Base-by-base conservation (phyloP, 2,113 vertebrate species). In the Scomber colias region DNA sequence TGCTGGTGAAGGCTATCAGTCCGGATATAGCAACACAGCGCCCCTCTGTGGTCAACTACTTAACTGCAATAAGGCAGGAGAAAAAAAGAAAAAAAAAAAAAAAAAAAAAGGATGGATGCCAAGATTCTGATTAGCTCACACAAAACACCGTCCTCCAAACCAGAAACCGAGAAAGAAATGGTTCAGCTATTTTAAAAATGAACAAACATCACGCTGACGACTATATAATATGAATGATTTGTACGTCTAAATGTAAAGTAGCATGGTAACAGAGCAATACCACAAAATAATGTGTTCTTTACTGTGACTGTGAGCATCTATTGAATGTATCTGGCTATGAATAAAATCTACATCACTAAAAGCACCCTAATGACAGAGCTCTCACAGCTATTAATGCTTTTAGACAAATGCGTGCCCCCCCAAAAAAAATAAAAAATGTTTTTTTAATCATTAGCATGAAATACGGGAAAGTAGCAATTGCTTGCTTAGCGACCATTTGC, bases 11-110 rank as follows among this genome's bases (percentile, higher is more conserved):
- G 30, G 67, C 49, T 40, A 54, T 53, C 40, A 31, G 69, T 15
- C 31, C 35, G 66, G 55, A 11, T 53, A 30, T 12, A 71, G 89
- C 86, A 77, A 30, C 80, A 92, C 90, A 92, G 89, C 3, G 84
- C 88, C 92, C 76, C 90, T 53, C 49, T 80, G 92, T 92, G 92
- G 88, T n/a, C 1, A 2, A 16, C 14, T 4, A 2, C 17, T 21
- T 30, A 85, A 86, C 67, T 74, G 62, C 87, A 77, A 51, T 4
- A 67, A 61, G 6, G 46, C 5, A 31, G 11, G 19, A 61, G 21
- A 30, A 19, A 64, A 13, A 57, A 27, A 46, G 14, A 1, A 17
- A 10, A 30, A 9, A 31, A 17, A 57, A 27, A 46, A 16, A 1
- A 17, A 10, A 30, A 9, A 31, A 17, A 40, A 40, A 40, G 35